phyloP scores from a whole-genome alignment of 1,140 invertebrate genomes.

The Aleiodes sp. region DNA sequence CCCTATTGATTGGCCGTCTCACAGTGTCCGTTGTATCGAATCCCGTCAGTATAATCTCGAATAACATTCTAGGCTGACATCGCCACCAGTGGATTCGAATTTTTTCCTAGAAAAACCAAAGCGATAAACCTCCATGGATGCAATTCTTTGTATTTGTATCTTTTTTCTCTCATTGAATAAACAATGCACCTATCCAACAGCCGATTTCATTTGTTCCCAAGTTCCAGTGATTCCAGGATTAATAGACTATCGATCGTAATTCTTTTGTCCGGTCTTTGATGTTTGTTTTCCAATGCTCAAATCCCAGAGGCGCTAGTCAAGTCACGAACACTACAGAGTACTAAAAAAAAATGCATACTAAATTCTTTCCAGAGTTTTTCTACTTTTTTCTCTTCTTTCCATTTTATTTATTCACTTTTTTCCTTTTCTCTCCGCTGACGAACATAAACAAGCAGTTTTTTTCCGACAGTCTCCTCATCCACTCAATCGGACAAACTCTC shows the following conservation, averaged over 20 bases:
- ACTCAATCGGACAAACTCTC: constrained; percentile 49
- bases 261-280: neutral
- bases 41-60: constrained; percentile 49
- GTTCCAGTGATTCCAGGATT: neutral
- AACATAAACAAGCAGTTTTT: constrained; percentile 48
- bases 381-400: neutral
- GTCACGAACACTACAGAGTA: neutral
- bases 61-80: constrained; percentile 20
- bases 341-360: neutral
- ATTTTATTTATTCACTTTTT: constrained; percentile 2
- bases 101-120: neutral
- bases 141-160: neutral
- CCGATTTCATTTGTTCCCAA: neutral
- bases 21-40: constrained; percentile 50
- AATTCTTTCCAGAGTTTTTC: neutral
- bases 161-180: neutral
- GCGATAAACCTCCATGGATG: neutral
- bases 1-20: constrained; percentile 51
- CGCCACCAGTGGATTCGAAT: neutral
- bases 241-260: constrained; percentile 4
- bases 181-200: neutral
- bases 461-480: constrained; percentile 38
- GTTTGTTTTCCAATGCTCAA: neutral
- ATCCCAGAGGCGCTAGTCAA: neutral
- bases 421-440: neutral